These are phyloP conservation scores for Rhinoraja longicauda DNA, from an alignment of 2,797 vertebrate genomes.

Conservation along the genomic window DNA sequence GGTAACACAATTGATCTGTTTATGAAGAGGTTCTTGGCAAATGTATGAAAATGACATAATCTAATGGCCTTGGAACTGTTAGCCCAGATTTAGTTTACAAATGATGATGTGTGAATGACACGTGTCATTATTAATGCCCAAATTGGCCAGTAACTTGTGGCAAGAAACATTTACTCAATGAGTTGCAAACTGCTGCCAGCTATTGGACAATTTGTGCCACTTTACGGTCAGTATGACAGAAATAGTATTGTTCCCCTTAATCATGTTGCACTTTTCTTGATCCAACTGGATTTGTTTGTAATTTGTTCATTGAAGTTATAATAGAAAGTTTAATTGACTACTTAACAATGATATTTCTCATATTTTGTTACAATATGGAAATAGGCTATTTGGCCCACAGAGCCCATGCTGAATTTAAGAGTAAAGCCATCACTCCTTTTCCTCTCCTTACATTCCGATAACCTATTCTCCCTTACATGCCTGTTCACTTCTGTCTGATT, in stretches of 20 bases:
- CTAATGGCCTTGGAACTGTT: background rate
- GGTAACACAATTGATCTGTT: background rate
- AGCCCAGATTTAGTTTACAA: background rate
- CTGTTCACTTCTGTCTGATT: too few species aligned
- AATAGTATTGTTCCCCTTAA: background rate
- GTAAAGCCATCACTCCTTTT: too few species aligned
- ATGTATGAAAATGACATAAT: background rate
- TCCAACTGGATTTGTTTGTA: background rate
- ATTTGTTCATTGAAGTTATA: background rate
- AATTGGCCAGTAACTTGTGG: background rate
- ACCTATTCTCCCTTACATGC: too few species aligned
- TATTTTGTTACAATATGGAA: too few species aligned
- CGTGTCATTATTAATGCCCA: background rate
- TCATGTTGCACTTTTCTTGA: too few species aligned
- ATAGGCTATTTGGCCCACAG: too few species aligned
- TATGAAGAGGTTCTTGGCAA: background rate
- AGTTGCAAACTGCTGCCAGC: background rate
- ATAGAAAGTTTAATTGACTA: background rate
- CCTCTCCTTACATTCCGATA: too few species aligned
- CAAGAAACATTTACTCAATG: background rate
- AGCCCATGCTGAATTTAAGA: too few species aligned
- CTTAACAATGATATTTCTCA: background rate
- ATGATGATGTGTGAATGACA: background rate
- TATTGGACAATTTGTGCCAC: background rate
- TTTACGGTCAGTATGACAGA: too few species aligned